Percentiles rank a stretch among this genome's conserved stretches.
Evolutionary conservation across 2,797 vertebrate species (phyloP).

Genomic region (Gymnoscopelus microlampas): DNA sequence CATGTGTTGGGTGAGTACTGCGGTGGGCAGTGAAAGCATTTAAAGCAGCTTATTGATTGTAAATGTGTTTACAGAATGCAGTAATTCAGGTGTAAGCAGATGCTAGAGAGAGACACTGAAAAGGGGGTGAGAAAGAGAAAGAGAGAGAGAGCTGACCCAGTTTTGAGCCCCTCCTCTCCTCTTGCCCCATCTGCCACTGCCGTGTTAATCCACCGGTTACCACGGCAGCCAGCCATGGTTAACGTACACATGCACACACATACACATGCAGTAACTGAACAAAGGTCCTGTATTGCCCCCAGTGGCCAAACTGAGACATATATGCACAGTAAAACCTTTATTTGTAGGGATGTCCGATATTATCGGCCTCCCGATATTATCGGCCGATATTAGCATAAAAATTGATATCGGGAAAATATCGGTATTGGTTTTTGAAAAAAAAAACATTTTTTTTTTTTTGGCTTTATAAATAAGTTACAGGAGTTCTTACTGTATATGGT

Average conservation of each 20-base stretch:
- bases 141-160: constrained; percentile 71
- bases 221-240: constrained; percentile 19
- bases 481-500: too few relatives aligned
- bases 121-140: constrained; percentile 32
- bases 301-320: not conserved
- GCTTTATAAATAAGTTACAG: too few relatives aligned
- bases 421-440: too few relatives aligned
- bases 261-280: constrained; percentile 4
- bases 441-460: too few relatives aligned
- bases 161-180: constrained; percentile 49
- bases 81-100: constrained; percentile 29
- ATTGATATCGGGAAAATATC: too few relatives aligned
- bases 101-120: not conserved
- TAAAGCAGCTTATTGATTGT: constrained; percentile 39
- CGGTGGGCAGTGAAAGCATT: constrained; percentile 39
- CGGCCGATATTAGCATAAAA: too few relatives aligned
- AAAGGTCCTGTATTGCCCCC: not conserved
- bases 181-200: constrained; percentile 73
- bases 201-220: constrained; percentile 74
- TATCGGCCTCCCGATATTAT: too few relatives aligned
- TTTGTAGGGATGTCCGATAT: too few relatives aligned
- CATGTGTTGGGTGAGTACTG: constrained; percentile 25
- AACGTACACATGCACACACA: constrained; percentile 3
- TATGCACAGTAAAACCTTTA: not conserved
- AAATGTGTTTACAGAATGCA: constrained; percentile 26